phyloP scores from a whole-genome alignment of 1,140 invertebrate species.

The Pinna nobilis region DNA sequence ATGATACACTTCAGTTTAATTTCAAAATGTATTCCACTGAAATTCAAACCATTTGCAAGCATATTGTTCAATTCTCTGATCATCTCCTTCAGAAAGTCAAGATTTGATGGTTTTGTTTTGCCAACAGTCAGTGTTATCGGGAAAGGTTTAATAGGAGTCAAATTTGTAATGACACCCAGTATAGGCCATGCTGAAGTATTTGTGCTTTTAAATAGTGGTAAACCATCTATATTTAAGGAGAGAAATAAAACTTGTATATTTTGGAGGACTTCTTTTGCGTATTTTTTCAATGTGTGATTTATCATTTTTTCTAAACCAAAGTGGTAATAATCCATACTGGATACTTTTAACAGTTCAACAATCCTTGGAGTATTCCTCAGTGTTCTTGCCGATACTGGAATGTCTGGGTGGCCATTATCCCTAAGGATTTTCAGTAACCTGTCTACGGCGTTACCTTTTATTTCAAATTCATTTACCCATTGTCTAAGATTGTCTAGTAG shows the following conservation, averaged over 20 bases:
- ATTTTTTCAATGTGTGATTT: neutral
- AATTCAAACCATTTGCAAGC: neutral
- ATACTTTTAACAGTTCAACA: conserved; percentile 4
- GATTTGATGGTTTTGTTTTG: no score
- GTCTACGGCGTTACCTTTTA: conserved; percentile 17
- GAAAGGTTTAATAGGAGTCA: no score
- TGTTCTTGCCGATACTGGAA: conserved; percentile 4
- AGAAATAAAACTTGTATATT: neutral
- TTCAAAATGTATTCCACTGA: neutral
- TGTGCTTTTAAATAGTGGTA: no score
- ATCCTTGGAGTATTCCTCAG: conserved; percentile 9
- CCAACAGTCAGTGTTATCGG: no score
- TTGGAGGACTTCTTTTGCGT: neutral
- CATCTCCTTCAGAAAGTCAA: neutral
- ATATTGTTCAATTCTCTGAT: conserved; percentile 11
- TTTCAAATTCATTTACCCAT: conserved; percentile 13
- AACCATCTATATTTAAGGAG: conserved; percentile 33
- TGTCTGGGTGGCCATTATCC: conserved; percentile 7
- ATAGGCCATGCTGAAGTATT: no score
- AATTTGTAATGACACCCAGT: no score
- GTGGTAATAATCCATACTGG: conserved; percentile 25
- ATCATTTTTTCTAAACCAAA: conserved; percentile 1
- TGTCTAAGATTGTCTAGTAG: neutral
- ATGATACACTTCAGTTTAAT: conserved; percentile 54
- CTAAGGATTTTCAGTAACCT: conserved; percentile 7